phyloP scores from a whole-genome alignment of 1,140 invertebrate genomes.

The Aethina tumida region DNA sequence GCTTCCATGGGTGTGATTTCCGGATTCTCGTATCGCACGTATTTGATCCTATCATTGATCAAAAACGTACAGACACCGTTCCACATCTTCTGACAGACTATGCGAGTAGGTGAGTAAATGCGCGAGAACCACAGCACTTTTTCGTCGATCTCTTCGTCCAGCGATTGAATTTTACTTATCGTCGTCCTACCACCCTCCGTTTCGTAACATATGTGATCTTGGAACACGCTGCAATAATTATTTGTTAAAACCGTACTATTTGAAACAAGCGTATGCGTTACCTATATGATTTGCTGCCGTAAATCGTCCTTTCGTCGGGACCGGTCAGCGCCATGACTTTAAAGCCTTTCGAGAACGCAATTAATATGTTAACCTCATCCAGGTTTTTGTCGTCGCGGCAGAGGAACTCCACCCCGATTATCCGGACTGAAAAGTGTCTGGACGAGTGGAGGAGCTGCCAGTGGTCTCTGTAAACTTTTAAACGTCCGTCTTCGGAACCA shows the following conservation, averaged over 20 bases:
- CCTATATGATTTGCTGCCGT: too few species aligned
- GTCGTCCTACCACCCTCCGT: slow-evolving; percentile 19
- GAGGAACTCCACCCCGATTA: too few species aligned
- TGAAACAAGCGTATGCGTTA: too few species aligned
- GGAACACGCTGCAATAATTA: slow-evolving; percentile 20
- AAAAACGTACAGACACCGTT: slow-evolving; percentile 21
- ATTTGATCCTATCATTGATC: slow-evolving; percentile 24
- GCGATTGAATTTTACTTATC: slow-evolving; percentile 14
- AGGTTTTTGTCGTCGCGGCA: too few species aligned
- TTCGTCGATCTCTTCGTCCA: slow-evolving; percentile 10
- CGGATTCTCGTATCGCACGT: slow-evolving; percentile 14
- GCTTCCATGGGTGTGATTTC: slow-evolving; percentile 11
- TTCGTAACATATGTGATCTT: slow-evolving; percentile 24
- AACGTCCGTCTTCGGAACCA: slow-evolving; percentile 21
- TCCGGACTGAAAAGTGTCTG: too few species aligned
- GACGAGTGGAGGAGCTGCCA: slow-evolving; percentile 15
- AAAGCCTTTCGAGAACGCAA: too few species aligned
- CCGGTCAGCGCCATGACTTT: too few species aligned
- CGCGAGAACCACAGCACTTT: slow-evolving; percentile 20
- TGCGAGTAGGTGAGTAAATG: slow-evolving; percentile 24
- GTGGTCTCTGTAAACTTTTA: slow-evolving; percentile 17
- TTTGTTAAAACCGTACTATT: not conserved
- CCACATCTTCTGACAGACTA: slow-evolving; percentile 22
- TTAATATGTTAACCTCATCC: too few species aligned
- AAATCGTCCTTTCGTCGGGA: too few species aligned